A percentile compares a stretch with the other conserved stretches of the same genome.
These are phyloP conservation scores for Pipistrellus pygmaeus DNA, from an alignment of 2,797 vertebrate species.

Conservation along the genomic window DNA sequence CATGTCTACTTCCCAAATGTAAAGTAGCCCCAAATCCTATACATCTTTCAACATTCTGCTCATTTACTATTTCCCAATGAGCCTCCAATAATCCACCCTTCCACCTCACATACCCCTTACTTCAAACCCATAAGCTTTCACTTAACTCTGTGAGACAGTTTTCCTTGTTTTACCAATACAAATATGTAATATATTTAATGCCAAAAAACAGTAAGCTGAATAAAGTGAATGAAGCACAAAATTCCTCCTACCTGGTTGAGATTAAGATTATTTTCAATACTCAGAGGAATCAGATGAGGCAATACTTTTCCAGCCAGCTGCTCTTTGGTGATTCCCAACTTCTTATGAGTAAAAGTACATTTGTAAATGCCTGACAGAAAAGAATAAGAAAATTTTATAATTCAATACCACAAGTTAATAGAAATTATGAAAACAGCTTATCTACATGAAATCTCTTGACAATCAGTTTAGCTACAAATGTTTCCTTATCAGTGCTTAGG, in stretches of 20 bases:
- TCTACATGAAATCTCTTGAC: neutral
- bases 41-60: neutral
- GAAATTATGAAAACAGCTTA: neutral
- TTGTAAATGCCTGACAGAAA: conserved; percentile 96
- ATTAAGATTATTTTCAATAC: conserved; percentile 99
- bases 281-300: conserved; percentile 97
- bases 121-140: neutral
- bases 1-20: neutral
- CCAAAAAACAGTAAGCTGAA: neutral
- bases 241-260: conserved; percentile 94
- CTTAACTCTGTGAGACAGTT: neutral
- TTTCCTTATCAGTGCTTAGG: neutral
- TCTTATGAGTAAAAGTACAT: conserved; percentile 99
- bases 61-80: neutral
- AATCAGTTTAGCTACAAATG: neutral
- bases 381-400: conserved; percentile 61
- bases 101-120: neutral
- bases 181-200: neutral
- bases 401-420: neutral
- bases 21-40: neutral
- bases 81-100: neutral
- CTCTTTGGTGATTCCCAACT: conserved; percentile 98
- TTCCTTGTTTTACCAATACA: neutral
- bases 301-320: conserved; percentile 95
- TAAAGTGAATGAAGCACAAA: conserved; percentile 63